Base-by-base conservation (phyloP, 2,113 vertebrate species). In the Pao palembangensis region DNA sequence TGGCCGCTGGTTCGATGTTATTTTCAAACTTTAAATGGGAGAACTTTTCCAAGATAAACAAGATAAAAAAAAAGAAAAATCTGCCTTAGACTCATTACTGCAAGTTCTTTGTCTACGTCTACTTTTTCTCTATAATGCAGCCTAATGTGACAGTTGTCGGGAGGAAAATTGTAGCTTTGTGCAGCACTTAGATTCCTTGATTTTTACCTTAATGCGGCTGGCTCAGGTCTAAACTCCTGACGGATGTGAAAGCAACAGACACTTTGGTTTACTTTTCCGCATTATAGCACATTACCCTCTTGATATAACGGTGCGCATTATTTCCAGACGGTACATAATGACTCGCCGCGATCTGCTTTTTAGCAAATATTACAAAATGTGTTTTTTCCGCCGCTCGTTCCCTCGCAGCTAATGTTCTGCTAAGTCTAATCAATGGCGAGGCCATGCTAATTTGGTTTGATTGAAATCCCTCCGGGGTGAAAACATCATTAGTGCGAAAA, bases 391-490 rank as follows among this genome's bases (percentile, higher is more conserved):
- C 75, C 78, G 62, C 62, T 64, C 69, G 8, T 64, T 48, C 78
- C 86, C 75, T 68, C 44, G 51, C 44, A 64, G 83, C 77, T 79
- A 82, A 85, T 82, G 81, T 75, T 82, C 71, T 68, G 68, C 83
- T 83, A 63, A 64, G 71, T 79, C 80, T 79, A 87, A 88, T 88
- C 83, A 86, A 79, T 86, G 69, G 69, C 51, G 41, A 71, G 68
- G 71, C 76, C 54, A 64, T 38, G 68, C 71, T 76, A 69, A 86
- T 86, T 83, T 84, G 62, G 59, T 79, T 68, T 84, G 86, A 89
- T 86, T 86, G 83, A 85, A 88, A 75, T 79, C 80, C 81, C 77
- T 80, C 62, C 13, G 73, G 78, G 78, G 83, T 75, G 67, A 85
- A 88, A 81, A 81, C 77, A 77, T 82, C 71, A 82, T 86, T 85